phyloP scores from a whole-genome alignment of 2,797 vertebrate genomes.

The Cryptoblepharus egeriae region DNA sequence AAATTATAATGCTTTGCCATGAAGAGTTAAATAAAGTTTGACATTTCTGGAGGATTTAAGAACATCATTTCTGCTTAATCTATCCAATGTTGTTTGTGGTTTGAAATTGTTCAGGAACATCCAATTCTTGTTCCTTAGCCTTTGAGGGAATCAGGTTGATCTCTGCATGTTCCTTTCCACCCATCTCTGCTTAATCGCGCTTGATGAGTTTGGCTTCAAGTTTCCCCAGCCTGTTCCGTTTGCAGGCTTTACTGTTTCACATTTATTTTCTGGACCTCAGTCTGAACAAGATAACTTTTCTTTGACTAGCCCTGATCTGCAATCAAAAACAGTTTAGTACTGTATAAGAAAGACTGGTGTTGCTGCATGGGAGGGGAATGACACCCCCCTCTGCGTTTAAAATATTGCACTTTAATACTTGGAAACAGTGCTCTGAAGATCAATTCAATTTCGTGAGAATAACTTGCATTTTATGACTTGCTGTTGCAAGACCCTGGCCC shows the following conservation, averaged over 20 bases:
- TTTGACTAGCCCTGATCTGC: conserved; percentile 7
- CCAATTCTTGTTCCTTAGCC: background rate
- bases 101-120: background rate
- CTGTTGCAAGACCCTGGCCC: conserved; percentile 54
- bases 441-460: conserved; percentile 55
- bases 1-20: conserved; percentile 10
- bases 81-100: background rate
- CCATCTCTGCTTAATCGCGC: background rate
- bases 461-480: conserved; percentile 66
- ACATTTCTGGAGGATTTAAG: conserved; percentile 13
- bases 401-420: conserved; percentile 64
- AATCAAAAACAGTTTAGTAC: conserved; percentile 30
- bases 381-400: conserved; percentile 47
- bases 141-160: background rate
- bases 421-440: conserved; percentile 45
- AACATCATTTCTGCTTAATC: background rate
- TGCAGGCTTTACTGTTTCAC: background rate
- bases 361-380: conserved; percentile 2
- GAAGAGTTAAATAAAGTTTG: conserved; percentile 2
- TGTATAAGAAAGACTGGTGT: conserved; percentile 27
- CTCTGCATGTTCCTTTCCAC: background rate
- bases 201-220: background rate
- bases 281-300: background rate
- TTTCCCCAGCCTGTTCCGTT: background rate
- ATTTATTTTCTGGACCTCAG: background rate